Conservation (phyloP, 1,140 invertebrate genomes). For the Drosophila biarmipes region DNA sequence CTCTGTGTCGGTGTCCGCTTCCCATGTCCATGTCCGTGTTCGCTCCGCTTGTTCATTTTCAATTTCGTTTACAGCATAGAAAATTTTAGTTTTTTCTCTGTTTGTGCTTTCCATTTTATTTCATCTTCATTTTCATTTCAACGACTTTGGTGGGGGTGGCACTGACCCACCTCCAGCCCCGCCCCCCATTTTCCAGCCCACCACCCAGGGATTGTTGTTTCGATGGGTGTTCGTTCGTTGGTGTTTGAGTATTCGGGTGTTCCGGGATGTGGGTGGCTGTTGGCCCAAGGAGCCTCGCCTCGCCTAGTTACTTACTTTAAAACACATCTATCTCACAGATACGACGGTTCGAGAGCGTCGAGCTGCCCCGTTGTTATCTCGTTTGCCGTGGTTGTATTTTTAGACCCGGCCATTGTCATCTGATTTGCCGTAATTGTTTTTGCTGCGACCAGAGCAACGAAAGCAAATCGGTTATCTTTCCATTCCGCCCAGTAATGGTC, state of each 20-base stretch:
- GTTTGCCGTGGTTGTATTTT: conserved; percentile 14
- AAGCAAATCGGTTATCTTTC: conserved; percentile 13
- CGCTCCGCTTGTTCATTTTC: conserved; percentile 64
- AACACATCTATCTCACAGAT: conserved; percentile 45
- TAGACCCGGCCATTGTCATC: conserved; percentile 19
- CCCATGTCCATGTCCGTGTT: conserved; percentile 50
- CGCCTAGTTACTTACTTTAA: conserved; percentile 54
- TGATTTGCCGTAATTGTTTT: conserved; percentile 27
- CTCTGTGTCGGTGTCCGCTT: conserved; percentile 16
- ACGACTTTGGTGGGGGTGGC: conserved; percentile 30
- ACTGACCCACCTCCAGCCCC: neutral
- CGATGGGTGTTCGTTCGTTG: neutral
- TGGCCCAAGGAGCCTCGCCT: neutral
- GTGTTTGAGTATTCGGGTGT: conserved; percentile 5
- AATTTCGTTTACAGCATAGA: conserved; percentile 64
- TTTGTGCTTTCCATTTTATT: conserved; percentile 62
- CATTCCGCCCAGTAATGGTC: neutral
- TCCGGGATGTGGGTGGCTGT: neutral
- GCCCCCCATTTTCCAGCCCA: neutral
- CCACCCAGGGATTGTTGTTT: conserved; percentile 15
- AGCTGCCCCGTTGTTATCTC: conserved; percentile 3
- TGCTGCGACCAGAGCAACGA: conserved; percentile 5
- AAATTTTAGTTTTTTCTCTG: conserved; percentile 32
- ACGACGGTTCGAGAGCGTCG: neutral
- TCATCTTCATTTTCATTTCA: conserved; percentile 68